Evolutionary conservation across 2,797 vertebrate species (phyloP).

Genomic region (Premnoplex brunnescens): DNA sequence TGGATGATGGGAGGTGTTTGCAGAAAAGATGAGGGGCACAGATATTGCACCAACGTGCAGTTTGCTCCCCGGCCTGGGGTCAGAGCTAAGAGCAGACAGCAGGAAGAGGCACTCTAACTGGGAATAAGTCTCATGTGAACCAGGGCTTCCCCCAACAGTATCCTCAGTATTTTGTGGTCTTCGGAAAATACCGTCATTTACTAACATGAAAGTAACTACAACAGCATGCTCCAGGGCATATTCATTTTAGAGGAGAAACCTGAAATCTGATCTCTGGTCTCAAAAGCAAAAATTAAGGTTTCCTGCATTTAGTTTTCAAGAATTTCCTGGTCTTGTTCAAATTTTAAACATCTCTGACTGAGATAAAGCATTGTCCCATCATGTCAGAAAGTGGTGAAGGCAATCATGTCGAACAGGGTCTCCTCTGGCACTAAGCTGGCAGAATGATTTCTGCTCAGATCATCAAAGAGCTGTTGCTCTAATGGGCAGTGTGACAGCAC

Average conservation of each 20-base stretch:
- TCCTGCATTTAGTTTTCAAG: background rate
- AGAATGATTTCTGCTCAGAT: background rate
- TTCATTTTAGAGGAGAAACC: background rate
- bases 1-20: background rate
- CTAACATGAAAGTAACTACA: background rate
- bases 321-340: background rate
- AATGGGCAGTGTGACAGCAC: background rate
- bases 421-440: background rate
- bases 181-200: background rate
- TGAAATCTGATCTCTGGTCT: background rate
- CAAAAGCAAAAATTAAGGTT: background rate
- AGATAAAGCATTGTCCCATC: background rate
- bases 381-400: background rate
- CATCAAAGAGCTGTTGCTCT: background rate
- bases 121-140: background rate
- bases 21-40: background rate
- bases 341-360: background rate
- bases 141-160: background rate
- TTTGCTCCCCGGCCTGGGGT: background rate
- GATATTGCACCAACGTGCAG: background rate
- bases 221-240: background rate
- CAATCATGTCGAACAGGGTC: accelerated
- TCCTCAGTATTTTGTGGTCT: background rate
- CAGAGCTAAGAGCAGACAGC: background rate
- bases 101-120: background rate